phyloP scores from a whole-genome alignment of 2,113 vertebrate genomes.

The Phasianus colchicus region DNA sequence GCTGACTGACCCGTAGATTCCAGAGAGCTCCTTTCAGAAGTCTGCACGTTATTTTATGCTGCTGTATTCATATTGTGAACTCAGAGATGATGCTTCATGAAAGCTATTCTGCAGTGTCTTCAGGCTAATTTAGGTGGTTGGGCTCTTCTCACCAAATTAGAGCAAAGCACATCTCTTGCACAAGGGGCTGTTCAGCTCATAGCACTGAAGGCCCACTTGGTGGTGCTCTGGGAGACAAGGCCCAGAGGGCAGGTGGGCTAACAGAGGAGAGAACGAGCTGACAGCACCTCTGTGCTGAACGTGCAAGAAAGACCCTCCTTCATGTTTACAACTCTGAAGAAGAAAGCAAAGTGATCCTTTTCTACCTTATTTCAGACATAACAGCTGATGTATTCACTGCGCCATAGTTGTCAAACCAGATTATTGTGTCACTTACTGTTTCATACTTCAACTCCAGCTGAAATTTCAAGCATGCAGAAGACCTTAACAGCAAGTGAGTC shows the following conservation, averaged over 20 bases:
- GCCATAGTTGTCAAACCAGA: not conserved
- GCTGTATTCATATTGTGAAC: not conserved
- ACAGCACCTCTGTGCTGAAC: not conserved
- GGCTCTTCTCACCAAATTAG: not conserved
- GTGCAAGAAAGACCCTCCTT: not conserved
- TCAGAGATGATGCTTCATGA: not conserved
- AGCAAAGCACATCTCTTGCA: not conserved
- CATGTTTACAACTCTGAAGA: not conserved
- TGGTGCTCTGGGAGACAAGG: not conserved
- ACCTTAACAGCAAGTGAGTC: not conserved
- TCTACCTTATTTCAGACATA: not conserved
- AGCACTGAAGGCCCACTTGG: fast-evolving
- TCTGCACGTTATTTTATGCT: not conserved
- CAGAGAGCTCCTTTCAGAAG: not conserved
- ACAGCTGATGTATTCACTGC: not conserved
- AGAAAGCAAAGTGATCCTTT: not conserved
- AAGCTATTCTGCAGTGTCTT: not conserved
- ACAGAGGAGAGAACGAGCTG: not conserved
- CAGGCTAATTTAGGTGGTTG: not conserved
- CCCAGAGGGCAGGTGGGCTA: not conserved
- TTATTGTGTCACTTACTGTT: not conserved
- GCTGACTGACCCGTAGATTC: not conserved
- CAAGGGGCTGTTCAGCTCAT: not conserved
- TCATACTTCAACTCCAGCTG: not conserved
- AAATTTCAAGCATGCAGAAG: fast-evolving